Evolutionary conservation across 2,888 invertebrate species (phyloP).

Genomic region (Perizoma flavofasciatum): DNA sequence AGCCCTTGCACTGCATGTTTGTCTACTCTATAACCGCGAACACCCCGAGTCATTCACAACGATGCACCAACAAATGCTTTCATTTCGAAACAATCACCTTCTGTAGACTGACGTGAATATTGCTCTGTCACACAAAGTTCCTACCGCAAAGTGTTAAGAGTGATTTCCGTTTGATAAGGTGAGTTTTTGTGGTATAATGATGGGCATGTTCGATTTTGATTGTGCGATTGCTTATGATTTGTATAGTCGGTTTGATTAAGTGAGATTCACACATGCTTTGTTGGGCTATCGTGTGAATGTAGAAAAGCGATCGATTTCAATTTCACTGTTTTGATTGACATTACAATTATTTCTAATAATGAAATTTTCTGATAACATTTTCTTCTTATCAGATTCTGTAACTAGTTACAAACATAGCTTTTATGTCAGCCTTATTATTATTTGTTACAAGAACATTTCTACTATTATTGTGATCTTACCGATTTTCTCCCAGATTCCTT

Average conservation of each 20-base stretch:
- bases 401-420: too few relatives aligned
- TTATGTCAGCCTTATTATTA: too few relatives aligned
- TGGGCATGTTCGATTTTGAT: constrained; percentile 46
- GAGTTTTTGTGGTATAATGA: constrained; percentile 30
- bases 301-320: background rate
- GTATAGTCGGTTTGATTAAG: constrained; percentile 17
- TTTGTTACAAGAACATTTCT: too few relatives aligned
- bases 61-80: constrained; percentile 52
- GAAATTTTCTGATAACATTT: too few relatives aligned
- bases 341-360: too few relatives aligned
- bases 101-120: constrained; percentile 62
- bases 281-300: constrained; percentile 1
- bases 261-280: background rate
- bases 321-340: background rate
- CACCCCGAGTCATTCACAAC: constrained; percentile 42
- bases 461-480: too few relatives aligned
- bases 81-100: constrained; percentile 69
- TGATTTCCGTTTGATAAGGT: constrained; percentile 34
- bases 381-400: too few relatives aligned
- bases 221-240: constrained; percentile 19
- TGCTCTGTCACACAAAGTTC: constrained; percentile 38
- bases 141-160: constrained; percentile 36
- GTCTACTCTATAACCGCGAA: constrained; percentile 44
- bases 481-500: background rate
- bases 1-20: constrained; percentile 26